Evolutionary conservation across 2,888 invertebrate species (phyloP).

Genomic region (Anoncus sp.): DNA sequence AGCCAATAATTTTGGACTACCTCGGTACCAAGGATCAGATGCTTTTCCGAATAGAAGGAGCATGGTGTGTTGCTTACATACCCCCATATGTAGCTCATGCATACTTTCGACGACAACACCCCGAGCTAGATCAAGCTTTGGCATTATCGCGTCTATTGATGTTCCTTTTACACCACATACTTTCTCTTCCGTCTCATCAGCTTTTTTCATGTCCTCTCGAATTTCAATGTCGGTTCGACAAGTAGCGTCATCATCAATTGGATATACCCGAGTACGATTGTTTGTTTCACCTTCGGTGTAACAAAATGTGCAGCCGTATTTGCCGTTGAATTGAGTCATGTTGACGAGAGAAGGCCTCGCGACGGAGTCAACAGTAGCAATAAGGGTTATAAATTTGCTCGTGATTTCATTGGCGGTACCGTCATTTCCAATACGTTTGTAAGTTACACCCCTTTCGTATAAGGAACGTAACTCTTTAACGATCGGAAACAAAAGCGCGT

Average conservation of each 20-base stretch:
- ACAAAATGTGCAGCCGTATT: conserved; percentile 64
- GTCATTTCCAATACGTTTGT: conserved; percentile 20
- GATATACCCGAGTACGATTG: conserved; percentile 23
- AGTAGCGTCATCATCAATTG: neutral
- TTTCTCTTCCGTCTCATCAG: conserved; percentile 11
- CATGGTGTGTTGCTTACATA: conserved; percentile 28
- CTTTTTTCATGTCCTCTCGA: conserved; percentile 42
- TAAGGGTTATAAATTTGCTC: conserved; percentile 50
- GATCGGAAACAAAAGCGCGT: conserved; percentile 21
- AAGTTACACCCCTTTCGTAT: conserved; percentile 22
- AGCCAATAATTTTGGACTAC: neutral
- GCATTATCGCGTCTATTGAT: conserved; percentile 7
- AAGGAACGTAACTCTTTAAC: conserved; percentile 17
- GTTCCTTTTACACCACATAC: conserved; percentile 33
- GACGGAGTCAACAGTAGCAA: conserved; percentile 56
- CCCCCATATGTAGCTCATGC: conserved; percentile 38
- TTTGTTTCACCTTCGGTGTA: conserved; percentile 44
- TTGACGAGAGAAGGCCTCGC: conserved; percentile 59
- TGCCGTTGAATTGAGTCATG: conserved; percentile 59
- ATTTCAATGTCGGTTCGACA: conserved; percentile 35
- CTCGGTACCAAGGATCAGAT: conserved; percentile 31
- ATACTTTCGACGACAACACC: conserved; percentile 34
- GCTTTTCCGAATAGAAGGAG: conserved; percentile 24
- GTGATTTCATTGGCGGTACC: conserved; percentile 13
- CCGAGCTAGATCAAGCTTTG: conserved; percentile 21